Percentiles rank a stretch among this genome's conserved stretches.
Evolutionary conservation across 2,888 invertebrate species (phyloP).

Genomic region (Apamea monoglypha): DNA sequence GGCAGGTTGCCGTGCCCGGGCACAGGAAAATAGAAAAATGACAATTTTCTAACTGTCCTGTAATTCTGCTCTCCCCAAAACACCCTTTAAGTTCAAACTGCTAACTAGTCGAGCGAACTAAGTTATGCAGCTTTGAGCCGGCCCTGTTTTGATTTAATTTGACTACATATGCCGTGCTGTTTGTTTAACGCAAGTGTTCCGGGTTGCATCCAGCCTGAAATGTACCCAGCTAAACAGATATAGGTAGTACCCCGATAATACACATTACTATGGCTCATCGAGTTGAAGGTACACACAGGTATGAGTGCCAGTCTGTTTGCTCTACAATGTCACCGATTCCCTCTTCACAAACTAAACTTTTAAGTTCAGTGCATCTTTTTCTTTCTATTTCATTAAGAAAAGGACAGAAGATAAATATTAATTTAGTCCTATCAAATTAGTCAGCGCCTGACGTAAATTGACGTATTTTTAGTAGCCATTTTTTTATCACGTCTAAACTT

Average conservation of each 20-base stretch:
- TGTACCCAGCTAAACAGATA: background rate
- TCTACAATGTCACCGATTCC: background rate
- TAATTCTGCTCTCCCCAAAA: background rate
- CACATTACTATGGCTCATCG: background rate
- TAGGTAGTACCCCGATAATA: background rate
- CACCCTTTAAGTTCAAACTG: background rate
- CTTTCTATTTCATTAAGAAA: too few relatives aligned
- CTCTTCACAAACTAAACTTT: too few relatives aligned
- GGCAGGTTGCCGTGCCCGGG: background rate
- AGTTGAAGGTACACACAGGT: too few relatives aligned
- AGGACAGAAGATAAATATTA: too few relatives aligned
- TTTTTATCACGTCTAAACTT: too few relatives aligned
- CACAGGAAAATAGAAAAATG: background rate
- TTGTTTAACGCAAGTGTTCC: slow-evolving; percentile 20
- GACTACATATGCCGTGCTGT: slow-evolving; percentile 30
- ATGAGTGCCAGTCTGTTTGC: background rate
- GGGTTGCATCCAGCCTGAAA: background rate
- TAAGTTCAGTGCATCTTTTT: too few relatives aligned
- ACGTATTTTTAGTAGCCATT: too few relatives aligned
- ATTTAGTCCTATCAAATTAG: too few relatives aligned
- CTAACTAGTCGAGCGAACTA: slow-evolving; percentile 9
- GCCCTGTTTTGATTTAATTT: slow-evolving; percentile 50
- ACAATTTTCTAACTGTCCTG: background rate
- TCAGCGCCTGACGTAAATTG: too few relatives aligned
- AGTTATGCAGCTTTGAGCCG: slow-evolving; percentile 30